Evolutionary conservation across 2,797 vertebrate species (phyloP), one percentile per base, ranked within the genome.

Genomic region (Ispidina lecontei): DNA sequence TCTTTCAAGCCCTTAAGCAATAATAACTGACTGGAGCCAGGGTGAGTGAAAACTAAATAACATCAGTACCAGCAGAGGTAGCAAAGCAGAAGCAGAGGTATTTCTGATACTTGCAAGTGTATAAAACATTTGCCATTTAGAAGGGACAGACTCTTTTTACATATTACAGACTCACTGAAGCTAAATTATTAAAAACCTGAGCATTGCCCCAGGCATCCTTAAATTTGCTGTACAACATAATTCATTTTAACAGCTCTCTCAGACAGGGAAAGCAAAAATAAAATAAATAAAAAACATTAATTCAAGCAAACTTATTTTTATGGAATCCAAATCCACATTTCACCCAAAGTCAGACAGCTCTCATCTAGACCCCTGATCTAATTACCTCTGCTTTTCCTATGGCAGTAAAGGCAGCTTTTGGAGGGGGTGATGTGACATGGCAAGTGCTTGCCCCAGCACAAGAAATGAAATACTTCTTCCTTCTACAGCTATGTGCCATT

Each of bases 1-100:
- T 73, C 90, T 62, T 92, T 51, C 89, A 79, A 90, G 77, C 83
- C 95, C 91, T 92, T 87, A 20, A 93, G 93, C 93, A 91, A 82
- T 7, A 91, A 88, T 33, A 87, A 88, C 69, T 83, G 39, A 82
- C 89, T 84, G 64, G 58, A 91, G 74, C 80, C 19, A 70, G 73
- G 37, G 68, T 67, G 78, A 92, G 39, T 10, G 28, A 84, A 93
- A 92, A 86, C 37, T 64, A 77, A 94, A 72, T 54, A 91, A 67
- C 87, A 90, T 49, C 64, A 65, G 77, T 2, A 60, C 2, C 79
- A 60, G 89, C 25, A 21, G 56, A 85, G 70, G 67, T 0, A 65
- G 85, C 82, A 20, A 35, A 60, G 84, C 67, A 89, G 87, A 15
- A 84, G 73, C 87, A 90, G 77, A 93, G 80, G 52, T 84, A 74